phyloP scores from a whole-genome alignment of 2,797 vertebrate genomes.

The Ciconia nigra region DNA sequence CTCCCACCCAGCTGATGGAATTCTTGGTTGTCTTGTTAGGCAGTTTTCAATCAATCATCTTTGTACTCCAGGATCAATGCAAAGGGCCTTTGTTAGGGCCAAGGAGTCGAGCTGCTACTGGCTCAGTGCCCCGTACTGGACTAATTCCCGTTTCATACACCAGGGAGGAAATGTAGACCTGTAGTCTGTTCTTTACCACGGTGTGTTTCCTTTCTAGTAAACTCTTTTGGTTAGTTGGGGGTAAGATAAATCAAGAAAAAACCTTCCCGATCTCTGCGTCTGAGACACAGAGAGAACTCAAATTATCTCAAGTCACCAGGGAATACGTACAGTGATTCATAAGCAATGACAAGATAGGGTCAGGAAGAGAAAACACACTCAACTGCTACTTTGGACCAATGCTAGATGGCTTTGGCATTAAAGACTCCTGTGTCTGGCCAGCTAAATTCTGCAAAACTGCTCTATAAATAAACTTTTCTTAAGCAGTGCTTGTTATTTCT shows the following conservation, averaged over 20 bases:
- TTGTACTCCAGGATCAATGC: background rate
- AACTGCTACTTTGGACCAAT: background rate
- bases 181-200: background rate
- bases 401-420: background rate
- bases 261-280: background rate
- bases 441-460: background rate
- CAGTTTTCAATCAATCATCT: background rate
- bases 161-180: background rate
- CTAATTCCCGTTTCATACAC: background rate
- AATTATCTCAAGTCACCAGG: background rate
- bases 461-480: slow-evolving; percentile 11
- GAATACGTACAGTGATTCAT: background rate
- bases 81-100: background rate
- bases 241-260: background rate
- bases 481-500: slow-evolving; percentile 44
- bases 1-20: background rate
- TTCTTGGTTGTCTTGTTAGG: background rate
- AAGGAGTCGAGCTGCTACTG: background rate
- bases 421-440: background rate
- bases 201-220: background rate
- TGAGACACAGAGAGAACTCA: background rate
- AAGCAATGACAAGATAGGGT: background rate
- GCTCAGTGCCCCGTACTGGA: background rate
- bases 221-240: background rate
- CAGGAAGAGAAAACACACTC: background rate